Percentiles rank a stretch among this genome's conserved stretches.
These are phyloP conservation scores for Pangasius sanitwongsei DNA, from an alignment of 2,797 vertebrate species.

Conservation along the genomic window DNA sequence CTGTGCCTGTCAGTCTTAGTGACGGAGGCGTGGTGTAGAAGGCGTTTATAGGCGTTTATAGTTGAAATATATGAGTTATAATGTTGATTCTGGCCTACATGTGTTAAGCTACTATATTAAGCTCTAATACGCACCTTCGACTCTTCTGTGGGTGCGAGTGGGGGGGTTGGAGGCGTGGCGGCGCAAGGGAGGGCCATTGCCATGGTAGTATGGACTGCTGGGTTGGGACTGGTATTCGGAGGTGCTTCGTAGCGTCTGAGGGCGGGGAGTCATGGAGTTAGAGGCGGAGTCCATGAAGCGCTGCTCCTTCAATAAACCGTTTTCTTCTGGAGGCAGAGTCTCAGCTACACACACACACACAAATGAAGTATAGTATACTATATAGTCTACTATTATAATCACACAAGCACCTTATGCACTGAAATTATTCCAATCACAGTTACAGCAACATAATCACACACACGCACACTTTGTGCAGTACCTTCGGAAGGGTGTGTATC, in stretches of 20 bases:
- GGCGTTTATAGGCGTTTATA: too few relatives aligned
- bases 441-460: neutral
- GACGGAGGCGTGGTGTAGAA: neutral
- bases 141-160: constrained; percentile 76
- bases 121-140: constrained; percentile 82
- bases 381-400: neutral
- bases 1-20: neutral
- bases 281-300: constrained; percentile 84
- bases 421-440: neutral
- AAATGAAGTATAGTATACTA: neutral
- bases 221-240: constrained; percentile 74
- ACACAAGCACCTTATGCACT: neutral
- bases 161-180: constrained; percentile 77
- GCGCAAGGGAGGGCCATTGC: constrained; percentile 68
- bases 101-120: neutral
- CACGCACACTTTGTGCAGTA: constrained; percentile 60
- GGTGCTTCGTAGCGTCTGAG: constrained; percentile 70
- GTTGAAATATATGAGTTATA: neutral
- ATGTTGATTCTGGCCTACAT: neutral
- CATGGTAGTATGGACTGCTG: constrained; percentile 73
- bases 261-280: constrained; percentile 81
- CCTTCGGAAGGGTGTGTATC: constrained; percentile 87
- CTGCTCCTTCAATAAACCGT: constrained; percentile 81
- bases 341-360: constrained; percentile 73
- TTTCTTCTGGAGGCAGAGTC: constrained; percentile 81